Evolutionary conservation across 1,140 invertebrate species (phyloP).

Genomic region (Andricus grossulariae): DNA sequence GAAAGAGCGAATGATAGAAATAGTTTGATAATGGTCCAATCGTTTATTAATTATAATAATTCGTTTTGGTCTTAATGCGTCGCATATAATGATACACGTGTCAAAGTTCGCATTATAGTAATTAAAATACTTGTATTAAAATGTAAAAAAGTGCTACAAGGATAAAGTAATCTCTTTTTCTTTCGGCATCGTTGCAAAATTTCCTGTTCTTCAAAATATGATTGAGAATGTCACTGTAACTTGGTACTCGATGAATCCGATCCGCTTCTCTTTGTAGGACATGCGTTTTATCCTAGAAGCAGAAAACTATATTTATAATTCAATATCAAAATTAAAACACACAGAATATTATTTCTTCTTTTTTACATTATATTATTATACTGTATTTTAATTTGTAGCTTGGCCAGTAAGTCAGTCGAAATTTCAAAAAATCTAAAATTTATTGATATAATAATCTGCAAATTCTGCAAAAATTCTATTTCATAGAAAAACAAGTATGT

Average conservation of each 20-base stretch:
- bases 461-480: too few species aligned
- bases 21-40: background rate
- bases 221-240: slow-evolving; percentile 55
- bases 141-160: background rate
- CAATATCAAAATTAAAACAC: slow-evolving; percentile 39
- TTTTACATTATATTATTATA: slow-evolving; percentile 44
- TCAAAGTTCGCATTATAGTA: background rate
- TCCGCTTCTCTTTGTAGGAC: slow-evolving; percentile 49
- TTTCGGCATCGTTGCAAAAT: background rate
- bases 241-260: slow-evolving; percentile 42
- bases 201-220: slow-evolving; percentile 22
- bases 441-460: too few species aligned
- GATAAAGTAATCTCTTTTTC: background rate
- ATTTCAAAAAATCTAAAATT: too few species aligned
- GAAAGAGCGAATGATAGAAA: background rate
- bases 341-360: slow-evolving; percentile 35
- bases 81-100: too few species aligned
- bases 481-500: slow-evolving; percentile 10
- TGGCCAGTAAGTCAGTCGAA: slow-evolving; percentile 39
- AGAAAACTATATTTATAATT: background rate
- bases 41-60: too few species aligned
- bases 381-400: slow-evolving; percentile 48
- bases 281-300: slow-evolving; percentile 52
- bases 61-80: too few species aligned
- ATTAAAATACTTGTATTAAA: background rate